phyloP scores from a whole-genome alignment of 2,888 invertebrate species.

The Serripes groenlandicus region DNA sequence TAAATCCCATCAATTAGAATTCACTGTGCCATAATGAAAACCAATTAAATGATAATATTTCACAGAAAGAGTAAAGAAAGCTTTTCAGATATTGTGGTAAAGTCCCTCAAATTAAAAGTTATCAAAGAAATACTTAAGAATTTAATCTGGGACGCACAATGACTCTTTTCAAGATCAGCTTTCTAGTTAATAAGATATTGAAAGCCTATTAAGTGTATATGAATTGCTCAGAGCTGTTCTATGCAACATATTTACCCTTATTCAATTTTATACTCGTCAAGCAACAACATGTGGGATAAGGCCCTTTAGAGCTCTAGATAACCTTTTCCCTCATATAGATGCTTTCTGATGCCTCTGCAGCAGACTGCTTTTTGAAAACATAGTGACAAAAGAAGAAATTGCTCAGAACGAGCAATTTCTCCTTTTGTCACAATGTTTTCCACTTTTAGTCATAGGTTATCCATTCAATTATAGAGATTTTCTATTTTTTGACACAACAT shows the following conservation, averaged over 20 bases:
- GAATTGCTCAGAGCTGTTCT: slow-evolving; percentile 7
- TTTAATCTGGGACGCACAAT: slow-evolving; percentile 9
- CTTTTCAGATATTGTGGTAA: slow-evolving; percentile 9
- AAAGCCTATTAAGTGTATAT: slow-evolving; percentile 21
- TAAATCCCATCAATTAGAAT: slow-evolving; percentile 21
- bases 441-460: too few relatives aligned
- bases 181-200: slow-evolving; percentile 17
- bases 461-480: too few relatives aligned
- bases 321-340: too few relatives aligned
- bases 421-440: not conserved
- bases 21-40: slow-evolving; percentile 16
- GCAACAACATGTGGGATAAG: too few relatives aligned
- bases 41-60: slow-evolving; percentile 44
- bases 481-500: too few relatives aligned
- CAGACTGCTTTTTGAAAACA: not conserved
- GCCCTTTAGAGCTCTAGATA: too few relatives aligned
- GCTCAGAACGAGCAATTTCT: not conserved
- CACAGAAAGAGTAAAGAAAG: slow-evolving; percentile 19
- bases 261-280: too few relatives aligned
- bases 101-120: slow-evolving; percentile 29
- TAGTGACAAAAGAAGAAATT: not conserved
- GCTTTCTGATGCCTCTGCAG: too few relatives aligned
- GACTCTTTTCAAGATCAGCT: slow-evolving; percentile 6
- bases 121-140: slow-evolving; percentile 15
- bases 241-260: too few relatives aligned